These are phyloP conservation scores for Channa argus DNA, from an alignment of 2,113 vertebrate genomes.

Conservation along the genomic window DNA sequence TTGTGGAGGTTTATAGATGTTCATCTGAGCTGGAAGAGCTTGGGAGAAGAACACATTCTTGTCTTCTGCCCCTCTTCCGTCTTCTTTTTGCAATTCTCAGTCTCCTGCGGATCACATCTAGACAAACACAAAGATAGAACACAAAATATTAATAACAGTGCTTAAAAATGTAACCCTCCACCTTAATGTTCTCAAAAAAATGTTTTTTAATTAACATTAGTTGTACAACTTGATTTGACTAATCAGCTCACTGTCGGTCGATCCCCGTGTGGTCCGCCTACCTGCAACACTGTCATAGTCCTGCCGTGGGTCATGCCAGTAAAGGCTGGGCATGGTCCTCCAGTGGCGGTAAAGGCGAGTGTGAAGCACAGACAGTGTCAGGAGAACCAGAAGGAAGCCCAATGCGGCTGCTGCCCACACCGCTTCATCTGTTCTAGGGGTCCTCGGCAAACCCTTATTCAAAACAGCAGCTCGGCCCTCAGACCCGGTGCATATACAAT, in stretches of 20 bases:
- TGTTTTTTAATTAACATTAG: too few species aligned
- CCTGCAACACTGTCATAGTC: constrained; percentile 84
- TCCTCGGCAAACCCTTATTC: constrained; percentile 54
- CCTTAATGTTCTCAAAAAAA: too few species aligned
- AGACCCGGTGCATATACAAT: constrained; percentile 25
- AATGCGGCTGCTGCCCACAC: constrained; percentile 90
- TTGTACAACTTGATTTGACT: too few species aligned
- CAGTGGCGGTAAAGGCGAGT: constrained; percentile 86
- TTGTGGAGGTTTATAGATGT: not conserved
- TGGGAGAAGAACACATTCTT: constrained; percentile 75
- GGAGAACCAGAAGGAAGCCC: constrained; percentile 88
- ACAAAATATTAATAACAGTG: not conserved
- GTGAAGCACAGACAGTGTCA: constrained; percentile 83
- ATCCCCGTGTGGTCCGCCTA: constrained; percentile 20
- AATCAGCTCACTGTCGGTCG: not conserved
- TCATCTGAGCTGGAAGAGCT: constrained; percentile 82
- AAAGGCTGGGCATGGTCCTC: constrained; percentile 86
- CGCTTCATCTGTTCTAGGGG: constrained; percentile 86
- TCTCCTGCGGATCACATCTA: constrained; percentile 84
- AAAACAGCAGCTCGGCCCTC: not conserved
- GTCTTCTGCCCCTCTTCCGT: constrained; percentile 75
- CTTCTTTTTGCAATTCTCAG: constrained; percentile 75
- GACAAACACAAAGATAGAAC: constrained; percentile 14
- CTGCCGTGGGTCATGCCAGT: constrained; percentile 84
- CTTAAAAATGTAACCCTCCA: not conserved